phyloP scores from a whole-genome alignment of 2,797 vertebrate genomes.

The Nannoperca australis region DNA sequence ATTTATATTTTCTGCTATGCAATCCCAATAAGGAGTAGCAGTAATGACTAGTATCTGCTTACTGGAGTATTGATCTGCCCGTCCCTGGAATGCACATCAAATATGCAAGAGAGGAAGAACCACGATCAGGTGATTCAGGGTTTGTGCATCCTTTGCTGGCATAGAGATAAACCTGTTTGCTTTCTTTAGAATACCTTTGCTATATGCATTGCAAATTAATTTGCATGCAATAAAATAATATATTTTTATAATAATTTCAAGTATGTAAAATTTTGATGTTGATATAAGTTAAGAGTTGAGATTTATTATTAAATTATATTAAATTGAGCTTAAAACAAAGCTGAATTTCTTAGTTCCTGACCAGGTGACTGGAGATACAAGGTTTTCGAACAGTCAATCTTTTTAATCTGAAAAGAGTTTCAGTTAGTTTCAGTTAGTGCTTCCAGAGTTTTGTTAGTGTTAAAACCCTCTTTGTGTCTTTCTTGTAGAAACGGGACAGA shows the following conservation, averaged over 20 bases:
- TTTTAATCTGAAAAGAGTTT: not conserved
- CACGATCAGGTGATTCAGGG: not conserved
- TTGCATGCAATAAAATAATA: not conserved
- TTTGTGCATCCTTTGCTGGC: not conserved
- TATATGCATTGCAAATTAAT: no score
- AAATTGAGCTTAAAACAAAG: not conserved
- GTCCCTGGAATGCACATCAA: not conserved
- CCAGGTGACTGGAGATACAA: no score
- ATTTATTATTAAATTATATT: no score
- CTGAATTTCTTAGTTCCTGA: not conserved
- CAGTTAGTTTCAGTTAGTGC: not conserved
- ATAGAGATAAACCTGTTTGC: not conserved
- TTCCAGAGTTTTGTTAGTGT: not conserved
- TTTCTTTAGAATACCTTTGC: not conserved
- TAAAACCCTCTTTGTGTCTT: not conserved
- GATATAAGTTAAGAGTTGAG: no score
- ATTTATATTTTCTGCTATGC: not conserved
- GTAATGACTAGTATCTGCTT: not conserved
- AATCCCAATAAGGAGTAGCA: not conserved
- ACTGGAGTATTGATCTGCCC: not conserved
- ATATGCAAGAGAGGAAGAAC: not conserved
- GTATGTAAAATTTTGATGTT: not conserved
- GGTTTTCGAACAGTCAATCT: not conserved
- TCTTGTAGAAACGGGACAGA: conserved; percentile 92
- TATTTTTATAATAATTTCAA: not conserved